Evolutionary conservation across 2,888 invertebrate genomes (phyloP), one percentile per base, ranked within the genome.

Genomic region (Tipula vernalis): DNA sequence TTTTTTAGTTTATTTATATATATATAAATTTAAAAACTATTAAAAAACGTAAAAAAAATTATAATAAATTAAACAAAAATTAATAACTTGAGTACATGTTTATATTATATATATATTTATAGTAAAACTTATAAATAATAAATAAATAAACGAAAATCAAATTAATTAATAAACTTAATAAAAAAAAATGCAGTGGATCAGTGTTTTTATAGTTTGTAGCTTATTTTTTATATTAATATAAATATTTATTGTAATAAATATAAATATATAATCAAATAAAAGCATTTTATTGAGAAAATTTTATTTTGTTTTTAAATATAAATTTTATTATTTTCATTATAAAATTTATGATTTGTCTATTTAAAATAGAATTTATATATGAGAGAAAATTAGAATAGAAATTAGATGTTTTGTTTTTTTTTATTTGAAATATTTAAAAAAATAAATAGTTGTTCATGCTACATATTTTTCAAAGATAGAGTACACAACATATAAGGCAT

Each of bases 191-290:
- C 89, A 89, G 89, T 89, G 89, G 89, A 89, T 89, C 89, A 89
- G 89, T 89, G 89, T 89, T 89, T 28, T 88, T 88, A 88, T 88
- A 83, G 42, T 87, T 88, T 89, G 89, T 89, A 89, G 89, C 89
- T 88, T 88, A 87, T 88, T 39, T 39, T 84, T 39, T 39, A 39
- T 84, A 51, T 13, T 51, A 84, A 84, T 87, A 86, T 86, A 86
- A 85, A 85, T 87, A 18, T 87, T 83, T 57, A 18, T 87, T 86
- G 86, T 85, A 85, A 28, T 86, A 28, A 47, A 86, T 71, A 71
- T 71, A 71, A 71, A 71, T 71, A 71, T 71, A 71, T 71, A 71
- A 71, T 71, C 71, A 71, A 71, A 71, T 39, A 84, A 84, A 84
- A 84, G 84, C 87, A 87, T 87, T 88, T 88, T 87, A 87, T 87